Percentiles rank a stretch among this genome's conserved stretches.
Conservation (phyloP, 1,140 invertebrate genomes). For the Aethina tumida region DNA sequence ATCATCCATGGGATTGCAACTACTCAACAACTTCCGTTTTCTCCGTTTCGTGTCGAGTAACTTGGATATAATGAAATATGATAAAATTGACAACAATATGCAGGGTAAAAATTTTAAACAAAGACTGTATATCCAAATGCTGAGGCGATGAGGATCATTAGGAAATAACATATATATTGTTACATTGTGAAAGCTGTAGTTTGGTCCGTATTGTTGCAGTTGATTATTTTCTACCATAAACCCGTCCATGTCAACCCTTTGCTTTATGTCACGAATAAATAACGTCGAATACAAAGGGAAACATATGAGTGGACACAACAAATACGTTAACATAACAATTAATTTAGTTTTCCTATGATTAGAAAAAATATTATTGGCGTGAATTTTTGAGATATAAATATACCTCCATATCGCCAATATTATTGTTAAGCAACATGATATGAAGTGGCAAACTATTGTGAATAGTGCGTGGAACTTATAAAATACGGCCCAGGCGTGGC, state of each 20-base stretch:
- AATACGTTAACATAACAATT: slow-evolving; percentile 69
- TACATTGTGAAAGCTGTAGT: slow-evolving; percentile 38
- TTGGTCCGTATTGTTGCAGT: slow-evolving; percentile 14
- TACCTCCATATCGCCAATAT: slow-evolving; percentile 89
- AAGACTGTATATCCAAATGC: slow-evolving; percentile 79
- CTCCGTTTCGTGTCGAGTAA: slow-evolving; percentile 62
- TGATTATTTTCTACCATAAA: slow-evolving; percentile 8
- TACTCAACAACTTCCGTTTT: slow-evolving; percentile 47
- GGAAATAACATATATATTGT: slow-evolving; percentile 32
- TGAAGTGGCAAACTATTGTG: slow-evolving; percentile 77
- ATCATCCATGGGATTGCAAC: slow-evolving; percentile 18
- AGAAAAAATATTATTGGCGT: slow-evolving; percentile 68
- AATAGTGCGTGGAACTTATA: slow-evolving; percentile 78
- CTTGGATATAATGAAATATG: slow-evolving; percentile 63
- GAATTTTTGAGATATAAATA: slow-evolving; percentile 70
- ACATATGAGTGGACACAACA: slow-evolving; percentile 75
- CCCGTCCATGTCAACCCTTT: slow-evolving; percentile 41
- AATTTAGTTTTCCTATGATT: slow-evolving; percentile 55
- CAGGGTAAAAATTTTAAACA: slow-evolving; percentile 81
- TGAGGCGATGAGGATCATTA: slow-evolving; percentile 41
- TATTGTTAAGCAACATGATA: slow-evolving; percentile 87
- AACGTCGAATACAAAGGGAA: slow-evolving; percentile 73
- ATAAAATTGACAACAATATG: slow-evolving; percentile 67
- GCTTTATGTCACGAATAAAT: slow-evolving; percentile 41
- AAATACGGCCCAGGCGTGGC: slow-evolving; percentile 71